A percentile compares a stretch with the other conserved stretches of the same genome.
These are phyloP conservation scores for Pogonomyrmex barbatus DNA, from an alignment of 1,140 invertebrate species.

Conservation along the genomic window DNA sequence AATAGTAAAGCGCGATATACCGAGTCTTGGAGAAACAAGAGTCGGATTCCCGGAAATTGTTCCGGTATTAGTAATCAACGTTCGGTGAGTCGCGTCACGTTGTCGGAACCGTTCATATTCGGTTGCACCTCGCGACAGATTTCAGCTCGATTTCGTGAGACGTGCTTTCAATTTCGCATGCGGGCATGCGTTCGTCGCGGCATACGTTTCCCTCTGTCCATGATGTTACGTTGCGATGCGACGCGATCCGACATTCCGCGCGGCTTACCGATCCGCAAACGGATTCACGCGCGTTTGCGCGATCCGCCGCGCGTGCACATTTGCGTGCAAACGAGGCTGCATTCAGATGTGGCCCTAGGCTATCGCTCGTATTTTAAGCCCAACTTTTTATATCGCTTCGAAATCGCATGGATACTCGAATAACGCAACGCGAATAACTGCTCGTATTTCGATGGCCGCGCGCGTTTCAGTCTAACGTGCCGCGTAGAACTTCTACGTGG, in stretches of 20 bases:
- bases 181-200: neutral
- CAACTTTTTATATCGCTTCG: slow-evolving; percentile 13
- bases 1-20: neutral
- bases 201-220: neutral
- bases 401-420: slow-evolving; percentile 41
- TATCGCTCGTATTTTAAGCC: slow-evolving; percentile 60
- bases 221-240: slow-evolving; percentile 61
- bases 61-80: slow-evolving; percentile 41
- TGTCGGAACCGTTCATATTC: slow-evolving; percentile 47
- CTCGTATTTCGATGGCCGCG: slow-evolving; percentile 21
- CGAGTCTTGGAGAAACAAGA: neutral
- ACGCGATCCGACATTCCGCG: slow-evolving; percentile 62
- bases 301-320: slow-evolving; percentile 50
- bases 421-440: slow-evolving; percentile 31
- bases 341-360: slow-evolving; percentile 52
- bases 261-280: slow-evolving; percentile 68
- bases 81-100: slow-evolving; percentile 54
- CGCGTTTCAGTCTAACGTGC: neutral
- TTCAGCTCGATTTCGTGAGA: slow-evolving; percentile 61
- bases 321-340: slow-evolving; percentile 65
- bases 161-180: slow-evolving; percentile 50
- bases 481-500: neutral
- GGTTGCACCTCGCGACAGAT: slow-evolving; percentile 41
- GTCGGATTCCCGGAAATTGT: neutral
- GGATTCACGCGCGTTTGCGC: slow-evolving; percentile 29